phyloP scores from a whole-genome alignment of 2,113 vertebrate species.

The Epinephelus moara region DNA sequence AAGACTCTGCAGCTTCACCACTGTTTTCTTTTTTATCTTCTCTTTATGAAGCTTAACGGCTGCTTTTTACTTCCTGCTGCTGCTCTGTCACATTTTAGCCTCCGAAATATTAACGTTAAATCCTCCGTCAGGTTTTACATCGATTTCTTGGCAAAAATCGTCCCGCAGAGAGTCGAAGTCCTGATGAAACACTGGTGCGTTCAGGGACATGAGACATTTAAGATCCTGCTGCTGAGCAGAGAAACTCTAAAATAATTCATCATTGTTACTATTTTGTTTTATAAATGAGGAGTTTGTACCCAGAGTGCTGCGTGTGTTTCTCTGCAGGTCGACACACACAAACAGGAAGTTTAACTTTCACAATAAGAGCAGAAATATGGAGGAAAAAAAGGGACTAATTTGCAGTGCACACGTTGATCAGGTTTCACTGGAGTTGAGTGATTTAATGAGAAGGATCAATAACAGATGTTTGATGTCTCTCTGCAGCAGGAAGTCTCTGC shows the following conservation, averaged over 20 bases:
- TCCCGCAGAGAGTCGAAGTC: too few relatives aligned
- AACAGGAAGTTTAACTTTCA: slow-evolving; percentile 3
- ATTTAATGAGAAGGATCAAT: too few relatives aligned
- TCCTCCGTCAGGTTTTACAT: background rate
- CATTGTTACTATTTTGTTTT: background rate
- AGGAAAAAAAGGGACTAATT: too few relatives aligned
- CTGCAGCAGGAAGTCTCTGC: background rate
- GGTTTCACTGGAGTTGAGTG: too few relatives aligned
- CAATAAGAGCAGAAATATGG: background rate
- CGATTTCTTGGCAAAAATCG: background rate
- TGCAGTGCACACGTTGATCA: too few relatives aligned
- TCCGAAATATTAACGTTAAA: background rate
- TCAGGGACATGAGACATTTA: background rate
- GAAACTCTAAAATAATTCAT: background rate
- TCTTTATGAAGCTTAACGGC: background rate
- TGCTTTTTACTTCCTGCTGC: background rate
- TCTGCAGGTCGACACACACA: background rate
- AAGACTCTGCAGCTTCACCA: background rate
- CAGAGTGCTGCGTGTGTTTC: background rate
- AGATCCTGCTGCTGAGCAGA: background rate
- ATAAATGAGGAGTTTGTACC: background rate
- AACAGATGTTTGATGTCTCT: background rate
- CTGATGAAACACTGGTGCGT: background rate
- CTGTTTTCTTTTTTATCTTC: background rate
- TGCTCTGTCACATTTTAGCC: background rate